Percentiles rank a stretch among this genome's conserved stretches.
These are phyloP conservation scores for Tetrax tetrax DNA, from an alignment of 2,113 vertebrate species.

Conservation along the genomic window DNA sequence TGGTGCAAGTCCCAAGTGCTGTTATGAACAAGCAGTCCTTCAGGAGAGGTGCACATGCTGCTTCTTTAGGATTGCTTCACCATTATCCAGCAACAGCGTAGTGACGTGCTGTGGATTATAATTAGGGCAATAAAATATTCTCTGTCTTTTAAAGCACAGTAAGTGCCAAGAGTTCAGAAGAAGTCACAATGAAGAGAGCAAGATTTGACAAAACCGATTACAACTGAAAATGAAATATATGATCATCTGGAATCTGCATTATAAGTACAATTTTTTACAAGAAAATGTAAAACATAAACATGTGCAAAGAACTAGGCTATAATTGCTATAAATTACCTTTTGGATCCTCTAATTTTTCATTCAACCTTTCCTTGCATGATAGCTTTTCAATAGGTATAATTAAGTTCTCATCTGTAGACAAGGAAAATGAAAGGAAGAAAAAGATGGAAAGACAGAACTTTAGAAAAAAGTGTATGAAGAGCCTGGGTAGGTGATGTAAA, in stretches of 20 bases:
- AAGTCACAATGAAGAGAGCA: background rate
- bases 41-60: background rate
- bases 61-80: background rate
- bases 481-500: background rate
- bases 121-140: background rate
- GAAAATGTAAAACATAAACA: background rate
- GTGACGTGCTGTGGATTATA: background rate
- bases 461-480: slow-evolving; percentile 5
- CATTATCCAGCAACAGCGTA: background rate
- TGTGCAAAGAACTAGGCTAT: background rate
- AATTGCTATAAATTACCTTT: slow-evolving; percentile 80
- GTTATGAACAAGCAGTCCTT: background rate
- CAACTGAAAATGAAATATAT: background rate
- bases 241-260: background rate
- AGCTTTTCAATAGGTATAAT: slow-evolving; percentile 82
- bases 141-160: background rate
- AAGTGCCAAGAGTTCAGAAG: background rate
- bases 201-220: background rate
- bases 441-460: slow-evolving; percentile 44
- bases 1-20: background rate
- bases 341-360: slow-evolving; percentile 83
- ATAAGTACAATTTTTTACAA: background rate
- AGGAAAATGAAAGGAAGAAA: slow-evolving; percentile 53
- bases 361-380: slow-evolving; percentile 81
- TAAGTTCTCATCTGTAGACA: slow-evolving; percentile 81